Conservation (phyloP, 2,113 vertebrate species). For the Peromyscus polionotus region DNA sequence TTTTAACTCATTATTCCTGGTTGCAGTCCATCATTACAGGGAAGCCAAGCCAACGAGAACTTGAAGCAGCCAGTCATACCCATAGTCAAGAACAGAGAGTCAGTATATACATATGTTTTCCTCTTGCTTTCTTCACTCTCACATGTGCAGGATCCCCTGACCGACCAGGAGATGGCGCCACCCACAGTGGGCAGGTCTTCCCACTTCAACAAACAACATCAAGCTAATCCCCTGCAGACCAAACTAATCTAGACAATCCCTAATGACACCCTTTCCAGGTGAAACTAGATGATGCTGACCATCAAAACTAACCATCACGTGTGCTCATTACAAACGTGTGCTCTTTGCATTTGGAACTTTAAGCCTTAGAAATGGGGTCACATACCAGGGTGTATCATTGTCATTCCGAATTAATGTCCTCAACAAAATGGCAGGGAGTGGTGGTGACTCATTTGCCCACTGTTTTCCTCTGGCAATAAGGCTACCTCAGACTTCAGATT, state of each 20-base stretch:
- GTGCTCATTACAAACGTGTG: not conserved
- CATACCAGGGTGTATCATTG: not conserved
- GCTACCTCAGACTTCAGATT: conserved; percentile 2
- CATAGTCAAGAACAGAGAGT: not conserved
- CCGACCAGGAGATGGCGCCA: not conserved
- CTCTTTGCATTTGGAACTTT: conserved; percentile 15
- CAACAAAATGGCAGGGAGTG: conserved; percentile 53
- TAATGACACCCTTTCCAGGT: not conserved
- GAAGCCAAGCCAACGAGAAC: not conserved
- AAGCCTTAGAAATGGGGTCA: conserved; percentile 50
- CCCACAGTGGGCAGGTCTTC: not conserved
- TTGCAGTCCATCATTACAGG: no score
- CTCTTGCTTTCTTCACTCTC: not conserved
- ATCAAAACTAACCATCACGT: not conserved
- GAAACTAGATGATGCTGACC: not conserved
- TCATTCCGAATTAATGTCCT: conserved; percentile 47
- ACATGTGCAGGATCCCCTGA: not conserved
- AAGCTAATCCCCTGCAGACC: not conserved
- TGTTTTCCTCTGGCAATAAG: conserved; percentile 46
- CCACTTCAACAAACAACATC: not conserved
- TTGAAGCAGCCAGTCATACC: not conserved
- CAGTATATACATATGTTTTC: not conserved
- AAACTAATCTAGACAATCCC: not conserved
- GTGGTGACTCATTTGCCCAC: not conserved
- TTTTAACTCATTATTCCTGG: not conserved